These are phyloP conservation scores for Pipistrellus pygmaeus DNA, from an alignment of 2,797 vertebrate genomes.

Conservation along the genomic window DNA sequence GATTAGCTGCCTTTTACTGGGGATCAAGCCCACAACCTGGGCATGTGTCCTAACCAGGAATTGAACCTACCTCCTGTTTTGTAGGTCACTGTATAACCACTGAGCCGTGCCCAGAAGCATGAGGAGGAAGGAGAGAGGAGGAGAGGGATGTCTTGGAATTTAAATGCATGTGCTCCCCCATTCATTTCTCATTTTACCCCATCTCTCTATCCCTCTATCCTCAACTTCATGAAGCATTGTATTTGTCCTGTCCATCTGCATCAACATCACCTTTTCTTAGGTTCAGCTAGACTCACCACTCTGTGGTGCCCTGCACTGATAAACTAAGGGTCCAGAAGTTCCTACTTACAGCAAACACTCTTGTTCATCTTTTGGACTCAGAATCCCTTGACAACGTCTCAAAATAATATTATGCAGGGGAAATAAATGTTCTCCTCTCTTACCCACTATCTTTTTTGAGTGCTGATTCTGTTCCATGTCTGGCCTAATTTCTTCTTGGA, in stretches of 20 bases:
- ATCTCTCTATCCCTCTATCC: neutral
- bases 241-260: neutral
- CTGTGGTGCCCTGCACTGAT: neutral
- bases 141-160: neutral
- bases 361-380: neutral
- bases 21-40: too few species aligned
- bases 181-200: neutral
- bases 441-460: conserved; percentile 8
- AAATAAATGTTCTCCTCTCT: neutral
- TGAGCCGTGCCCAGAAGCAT: too few species aligned
- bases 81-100: too few species aligned
- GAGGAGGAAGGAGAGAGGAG: too few species aligned
- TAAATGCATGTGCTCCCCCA: neutral
- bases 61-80: too few species aligned
- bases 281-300: neutral
- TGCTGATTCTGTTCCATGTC: conserved; percentile 10
- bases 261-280: neutral
- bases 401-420: neutral
- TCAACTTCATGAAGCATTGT: neutral
- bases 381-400: neutral
- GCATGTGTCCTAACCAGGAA: too few species aligned
- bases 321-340: neutral
- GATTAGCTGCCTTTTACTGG: too few species aligned
- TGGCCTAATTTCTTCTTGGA: neutral
- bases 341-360: neutral